phyloP scores from a whole-genome alignment of 2,888 invertebrate species.

The Listrodromus nycthemerus region DNA sequence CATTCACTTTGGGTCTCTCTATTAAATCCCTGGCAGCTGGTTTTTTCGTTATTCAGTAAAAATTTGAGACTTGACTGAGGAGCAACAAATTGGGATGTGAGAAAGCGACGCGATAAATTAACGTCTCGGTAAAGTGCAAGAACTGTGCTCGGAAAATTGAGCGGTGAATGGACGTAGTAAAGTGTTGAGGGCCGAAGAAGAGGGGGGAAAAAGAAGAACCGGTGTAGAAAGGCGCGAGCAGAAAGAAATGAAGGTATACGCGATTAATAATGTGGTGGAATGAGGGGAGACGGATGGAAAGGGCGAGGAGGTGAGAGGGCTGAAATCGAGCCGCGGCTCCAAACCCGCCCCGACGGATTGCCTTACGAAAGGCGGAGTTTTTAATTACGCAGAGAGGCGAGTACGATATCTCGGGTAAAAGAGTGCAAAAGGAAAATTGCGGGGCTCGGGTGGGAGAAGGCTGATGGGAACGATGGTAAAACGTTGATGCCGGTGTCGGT shows the following conservation, averaged over 20 bases:
- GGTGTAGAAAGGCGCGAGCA: slow-evolving; percentile 32
- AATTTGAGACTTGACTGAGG: slow-evolving; percentile 1
- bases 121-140: slow-evolving; percentile 22
- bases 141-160: slow-evolving; percentile 2
- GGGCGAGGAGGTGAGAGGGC: slow-evolving; percentile 45
- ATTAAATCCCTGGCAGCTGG: neutral
- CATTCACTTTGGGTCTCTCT: too few species aligned
- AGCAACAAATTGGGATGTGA: slow-evolving; percentile 26
- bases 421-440: slow-evolving; percentile 37
- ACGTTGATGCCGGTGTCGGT: slow-evolving; percentile 31
- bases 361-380: slow-evolving; percentile 57
- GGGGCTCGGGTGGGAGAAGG: slow-evolving; percentile 24
- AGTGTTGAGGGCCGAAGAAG: slow-evolving; percentile 28
- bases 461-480: slow-evolving; percentile 37
- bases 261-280: slow-evolving; percentile 58
- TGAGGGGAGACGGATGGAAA: slow-evolving; percentile 34
- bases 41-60: neutral
- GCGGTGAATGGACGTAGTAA: slow-evolving; percentile 35
- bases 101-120: slow-evolving; percentile 27
- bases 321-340: slow-evolving; percentile 41
- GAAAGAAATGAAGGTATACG: slow-evolving; percentile 56
- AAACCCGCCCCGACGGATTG: slow-evolving; percentile 51
- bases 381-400: slow-evolving; percentile 59
- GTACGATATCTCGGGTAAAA: slow-evolving; percentile 58
- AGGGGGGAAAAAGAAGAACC: neutral